These are phyloP conservation scores for Mesorhabditis spiculigera DNA, from an alignment of 2,888 invertebrate species.

Conservation along the genomic window DNA sequence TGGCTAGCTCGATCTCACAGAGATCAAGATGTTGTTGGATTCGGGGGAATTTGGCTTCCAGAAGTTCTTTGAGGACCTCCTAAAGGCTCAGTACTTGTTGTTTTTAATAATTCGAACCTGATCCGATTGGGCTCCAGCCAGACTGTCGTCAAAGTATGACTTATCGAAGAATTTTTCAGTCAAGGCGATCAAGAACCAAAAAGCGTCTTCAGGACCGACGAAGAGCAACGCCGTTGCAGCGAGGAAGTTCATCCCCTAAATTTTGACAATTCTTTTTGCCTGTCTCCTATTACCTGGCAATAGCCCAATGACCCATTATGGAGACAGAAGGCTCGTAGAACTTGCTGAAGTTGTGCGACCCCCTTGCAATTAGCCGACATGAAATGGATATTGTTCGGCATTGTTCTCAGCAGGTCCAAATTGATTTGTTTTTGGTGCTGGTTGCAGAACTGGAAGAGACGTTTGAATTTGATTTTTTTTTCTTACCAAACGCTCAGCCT, in stretches of 20 bases:
- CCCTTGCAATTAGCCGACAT: conserved; percentile 62
- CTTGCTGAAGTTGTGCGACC: conserved; percentile 64
- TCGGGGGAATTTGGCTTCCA: conserved; percentile 61
- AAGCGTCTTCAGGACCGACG: conserved; percentile 64
- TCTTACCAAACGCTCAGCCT: conserved; percentile 61
- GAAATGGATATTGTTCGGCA: conserved; percentile 65
- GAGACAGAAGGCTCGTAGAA: conserved; percentile 64
- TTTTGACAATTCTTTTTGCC: background rate
- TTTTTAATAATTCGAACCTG: conserved; percentile 48
- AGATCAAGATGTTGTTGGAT: conserved; percentile 61
- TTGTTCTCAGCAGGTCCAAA: conserved; percentile 64
- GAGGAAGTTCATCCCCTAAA: conserved; percentile 63
- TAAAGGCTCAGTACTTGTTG: background rate
- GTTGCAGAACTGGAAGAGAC: conserved; percentile 60
- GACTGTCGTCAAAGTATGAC: conserved; percentile 63
- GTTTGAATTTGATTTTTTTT: background rate
- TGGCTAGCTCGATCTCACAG: conserved; percentile 64
- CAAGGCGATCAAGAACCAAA: conserved; percentile 65
- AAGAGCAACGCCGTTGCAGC: conserved; percentile 64
- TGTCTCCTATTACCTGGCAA: conserved; percentile 61
- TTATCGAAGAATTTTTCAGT: conserved; percentile 63
- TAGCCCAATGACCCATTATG: conserved; percentile 64
- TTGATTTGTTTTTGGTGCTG: conserved; percentile 64
- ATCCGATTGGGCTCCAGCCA: conserved; percentile 65
- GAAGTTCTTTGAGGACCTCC: conserved; percentile 63